Percentiles rank a stretch among this genome's conserved stretches.
Evolutionary conservation across 2,797 vertebrate genomes (phyloP).

Genomic region (Xerus rutilus): DNA sequence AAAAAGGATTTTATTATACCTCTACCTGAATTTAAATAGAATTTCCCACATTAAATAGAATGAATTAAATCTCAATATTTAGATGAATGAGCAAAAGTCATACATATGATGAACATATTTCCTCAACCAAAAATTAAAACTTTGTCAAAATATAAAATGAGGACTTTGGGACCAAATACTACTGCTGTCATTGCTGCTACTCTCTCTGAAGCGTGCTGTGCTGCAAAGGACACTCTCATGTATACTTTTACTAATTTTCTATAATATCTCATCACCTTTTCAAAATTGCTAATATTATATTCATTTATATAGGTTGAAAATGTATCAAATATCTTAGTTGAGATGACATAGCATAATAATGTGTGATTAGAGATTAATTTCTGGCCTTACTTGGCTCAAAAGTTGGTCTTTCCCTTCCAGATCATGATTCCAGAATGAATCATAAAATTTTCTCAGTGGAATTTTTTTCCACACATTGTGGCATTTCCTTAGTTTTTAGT

Average conservation of each 20-base stretch:
- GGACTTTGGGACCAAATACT: not conserved
- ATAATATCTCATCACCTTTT: not conserved
- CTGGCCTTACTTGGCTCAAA: not conserved
- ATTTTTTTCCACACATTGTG: not conserved
- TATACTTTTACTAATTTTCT: not conserved
- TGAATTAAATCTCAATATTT: not conserved
- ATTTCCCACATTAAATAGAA: not conserved
- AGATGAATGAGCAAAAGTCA: not conserved
- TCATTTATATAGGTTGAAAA: not conserved
- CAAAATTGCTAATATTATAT: not conserved
- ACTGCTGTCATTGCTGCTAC: not conserved
- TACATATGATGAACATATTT: not conserved
- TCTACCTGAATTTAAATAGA: not conserved
- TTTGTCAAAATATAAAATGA: accelerated
- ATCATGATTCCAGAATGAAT: not conserved
- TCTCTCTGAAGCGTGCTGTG: not conserved
- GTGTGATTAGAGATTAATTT: not conserved
- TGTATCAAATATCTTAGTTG: not conserved
- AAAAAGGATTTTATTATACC: not conserved
- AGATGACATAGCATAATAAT: not conserved
- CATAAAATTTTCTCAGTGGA: not conserved
- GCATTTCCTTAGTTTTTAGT: not conserved
- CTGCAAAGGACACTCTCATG: not conserved
- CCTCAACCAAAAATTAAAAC: not conserved
- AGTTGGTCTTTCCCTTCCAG: not conserved